Conservation (phyloP, 2,797 vertebrate species). For the Micrastur ruficollis region DNA sequence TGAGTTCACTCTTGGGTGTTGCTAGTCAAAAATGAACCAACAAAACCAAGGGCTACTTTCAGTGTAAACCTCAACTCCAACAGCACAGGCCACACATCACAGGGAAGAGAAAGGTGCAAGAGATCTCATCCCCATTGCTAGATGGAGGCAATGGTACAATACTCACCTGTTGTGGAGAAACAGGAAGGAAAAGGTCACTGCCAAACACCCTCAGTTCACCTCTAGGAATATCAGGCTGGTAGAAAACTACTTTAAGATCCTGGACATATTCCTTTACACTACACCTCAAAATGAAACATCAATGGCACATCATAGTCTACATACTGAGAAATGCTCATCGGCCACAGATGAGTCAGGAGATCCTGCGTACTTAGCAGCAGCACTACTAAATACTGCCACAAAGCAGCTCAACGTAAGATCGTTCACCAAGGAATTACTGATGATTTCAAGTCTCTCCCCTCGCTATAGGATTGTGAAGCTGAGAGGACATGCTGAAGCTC, state of each 20-base stretch:
- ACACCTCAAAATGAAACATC: background rate
- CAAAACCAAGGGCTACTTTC: background rate
- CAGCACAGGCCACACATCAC: background rate
- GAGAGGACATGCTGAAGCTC: background rate
- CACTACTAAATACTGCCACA: background rate
- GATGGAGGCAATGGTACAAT: background rate
- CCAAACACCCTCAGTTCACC: background rate
- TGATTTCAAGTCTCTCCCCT: background rate
- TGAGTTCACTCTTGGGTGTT: background rate
- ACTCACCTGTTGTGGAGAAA: background rate
- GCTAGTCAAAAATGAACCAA: background rate
- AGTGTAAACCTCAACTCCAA: background rate
- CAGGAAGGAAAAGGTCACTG: background rate
- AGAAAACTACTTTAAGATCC: background rate
- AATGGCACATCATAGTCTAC: background rate
- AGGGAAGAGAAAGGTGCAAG: background rate
- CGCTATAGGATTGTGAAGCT: background rate
- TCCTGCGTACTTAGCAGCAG: background rate
- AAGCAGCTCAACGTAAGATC: background rate
- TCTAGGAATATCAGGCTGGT: background rate
- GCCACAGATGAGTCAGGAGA: background rate
- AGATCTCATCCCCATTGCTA: background rate
- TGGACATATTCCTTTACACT: background rate
- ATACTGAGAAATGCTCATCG: background rate
- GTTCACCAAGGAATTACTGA: background rate